A percentile compares a stretch with the other conserved stretches of the same genome.
Evolutionary conservation across 2,113 vertebrate species (phyloP).

Genomic region (Ptyas mucosa): DNA sequence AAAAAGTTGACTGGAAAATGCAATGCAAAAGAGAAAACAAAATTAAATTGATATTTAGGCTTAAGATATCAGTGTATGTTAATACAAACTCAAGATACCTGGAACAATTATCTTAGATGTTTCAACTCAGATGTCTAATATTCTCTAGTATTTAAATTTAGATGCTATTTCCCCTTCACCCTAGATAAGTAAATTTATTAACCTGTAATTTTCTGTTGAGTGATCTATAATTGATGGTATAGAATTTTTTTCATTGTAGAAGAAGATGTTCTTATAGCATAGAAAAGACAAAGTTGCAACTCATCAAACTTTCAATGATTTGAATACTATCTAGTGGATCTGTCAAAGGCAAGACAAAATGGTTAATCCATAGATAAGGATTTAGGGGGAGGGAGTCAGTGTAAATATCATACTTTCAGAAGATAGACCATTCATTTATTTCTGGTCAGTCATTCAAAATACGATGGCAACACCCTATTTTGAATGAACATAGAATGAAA

Average conservation of each 20-base stretch:
- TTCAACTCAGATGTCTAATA: neutral
- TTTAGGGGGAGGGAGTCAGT: neutral
- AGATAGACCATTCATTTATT: constrained; percentile 16
- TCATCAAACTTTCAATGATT: neutral
- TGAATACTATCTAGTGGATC: constrained; percentile 1
- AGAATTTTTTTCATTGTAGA: neutral
- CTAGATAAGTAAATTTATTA: neutral
- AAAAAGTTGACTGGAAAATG: neutral
- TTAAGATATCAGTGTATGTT: constrained; percentile 23
- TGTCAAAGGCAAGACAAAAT: constrained; percentile 17
- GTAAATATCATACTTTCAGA: neutral
- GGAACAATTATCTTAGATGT: neutral
- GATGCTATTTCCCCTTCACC: neutral
- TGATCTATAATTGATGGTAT: neutral
- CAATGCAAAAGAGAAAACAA: constrained; percentile 2
- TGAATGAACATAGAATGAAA: constrained; percentile 31
- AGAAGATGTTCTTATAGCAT: constrained; percentile 5
- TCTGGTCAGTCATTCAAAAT: neutral
- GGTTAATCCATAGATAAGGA: neutral
- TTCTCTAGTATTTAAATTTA: neutral
- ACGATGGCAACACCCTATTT: neutral
- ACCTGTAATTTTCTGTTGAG: neutral
- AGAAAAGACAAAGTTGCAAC: neutral
- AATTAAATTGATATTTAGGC: neutral
- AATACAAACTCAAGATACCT: fast-evolving